A percentile compares a stretch with the other conserved stretches of the same genome.
Evolutionary conservation across 2,888 invertebrate genomes (phyloP).

Genomic region (Rapana venosa): DNA sequence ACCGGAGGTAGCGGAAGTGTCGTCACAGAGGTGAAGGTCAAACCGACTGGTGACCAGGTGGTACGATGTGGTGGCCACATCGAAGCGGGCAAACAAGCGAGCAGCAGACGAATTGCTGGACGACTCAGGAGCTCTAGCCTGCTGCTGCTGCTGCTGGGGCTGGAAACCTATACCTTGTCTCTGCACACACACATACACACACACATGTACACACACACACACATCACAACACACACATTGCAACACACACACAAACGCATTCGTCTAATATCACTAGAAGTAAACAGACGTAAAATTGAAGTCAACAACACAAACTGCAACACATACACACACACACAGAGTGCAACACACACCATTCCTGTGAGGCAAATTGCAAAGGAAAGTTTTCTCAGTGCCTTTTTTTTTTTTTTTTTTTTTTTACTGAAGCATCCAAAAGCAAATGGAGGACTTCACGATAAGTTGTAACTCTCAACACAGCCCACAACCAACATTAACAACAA

Average conservation of each 20-base stretch:
- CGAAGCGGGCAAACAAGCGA: slow-evolving; percentile 89
- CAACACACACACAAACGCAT: background rate
- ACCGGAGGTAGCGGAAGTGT: slow-evolving; percentile 77
- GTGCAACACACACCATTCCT: too few species aligned
- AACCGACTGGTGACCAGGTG: slow-evolving; percentile 92
- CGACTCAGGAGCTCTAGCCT: slow-evolving; percentile 58
- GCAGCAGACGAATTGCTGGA: slow-evolving; percentile 52
- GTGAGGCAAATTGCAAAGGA: too few species aligned
- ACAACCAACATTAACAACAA: too few species aligned
- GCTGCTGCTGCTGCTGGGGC: slow-evolving; percentile 50
- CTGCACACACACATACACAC: slow-evolving; percentile 27
- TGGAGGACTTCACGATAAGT: too few species aligned
- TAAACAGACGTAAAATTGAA: background rate
- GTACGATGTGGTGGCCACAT: slow-evolving; percentile 98
- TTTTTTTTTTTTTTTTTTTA: too few species aligned
- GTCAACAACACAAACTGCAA: background rate
- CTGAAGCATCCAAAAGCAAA: too few species aligned
- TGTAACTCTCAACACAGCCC: too few species aligned
- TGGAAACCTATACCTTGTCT: slow-evolving; percentile 53
- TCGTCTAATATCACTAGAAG: too few species aligned
- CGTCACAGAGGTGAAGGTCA: slow-evolving; percentile 97
- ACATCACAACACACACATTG: background rate
- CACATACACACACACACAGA: background rate
- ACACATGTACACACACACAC: background rate
- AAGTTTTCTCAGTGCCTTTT: too few species aligned